Conservation (phyloP, 64 coral and sea anemone species). For the Porites australiensis region DNA sequence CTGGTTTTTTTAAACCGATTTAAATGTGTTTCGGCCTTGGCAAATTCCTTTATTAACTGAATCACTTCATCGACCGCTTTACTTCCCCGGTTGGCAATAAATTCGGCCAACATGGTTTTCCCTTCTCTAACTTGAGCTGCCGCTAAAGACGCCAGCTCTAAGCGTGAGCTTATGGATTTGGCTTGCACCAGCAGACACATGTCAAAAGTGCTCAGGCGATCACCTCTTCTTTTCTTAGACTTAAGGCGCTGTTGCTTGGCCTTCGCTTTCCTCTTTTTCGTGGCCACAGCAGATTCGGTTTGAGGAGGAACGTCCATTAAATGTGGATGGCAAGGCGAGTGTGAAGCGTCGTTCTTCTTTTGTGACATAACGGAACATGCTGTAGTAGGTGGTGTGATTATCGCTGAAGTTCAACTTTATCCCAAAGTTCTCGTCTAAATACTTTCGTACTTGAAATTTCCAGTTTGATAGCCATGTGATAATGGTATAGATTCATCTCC, state of each 20-base stretch:
- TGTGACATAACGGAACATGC: constrained; percentile 47
- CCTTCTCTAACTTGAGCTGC: constrained; percentile 50
- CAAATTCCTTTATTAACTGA: constrained; percentile 22
- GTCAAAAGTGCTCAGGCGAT: not conserved
- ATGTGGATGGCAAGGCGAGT: constrained; percentile 37
- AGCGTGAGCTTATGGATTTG: not conserved
- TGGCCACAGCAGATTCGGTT: constrained; percentile 1
- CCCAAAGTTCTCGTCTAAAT: not conserved
- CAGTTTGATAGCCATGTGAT: constrained; percentile 55
- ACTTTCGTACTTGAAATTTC: constrained; percentile 20
- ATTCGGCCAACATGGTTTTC: constrained; percentile 66
- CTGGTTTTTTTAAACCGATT: constrained; percentile 3
- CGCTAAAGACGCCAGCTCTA: not conserved
- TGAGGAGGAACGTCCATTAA: not conserved
- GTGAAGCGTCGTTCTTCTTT: constrained; percentile 43
- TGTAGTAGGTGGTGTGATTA: constrained; percentile 42
- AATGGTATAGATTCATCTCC: constrained; percentile 12
- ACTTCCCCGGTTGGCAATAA: constrained; percentile 51
- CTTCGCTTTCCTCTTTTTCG: constrained; percentile 29
- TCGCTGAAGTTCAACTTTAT: constrained; percentile 56
- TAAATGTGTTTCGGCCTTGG: not conserved
- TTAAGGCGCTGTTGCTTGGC: not conserved
- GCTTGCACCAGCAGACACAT: not conserved
- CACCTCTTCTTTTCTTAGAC: not conserved
- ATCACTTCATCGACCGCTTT: constrained; percentile 52